Evolutionary conservation across 2,888 invertebrate species (phyloP), one percentile per base, ranked within the genome.

Genomic region (Altica lythri): DNA sequence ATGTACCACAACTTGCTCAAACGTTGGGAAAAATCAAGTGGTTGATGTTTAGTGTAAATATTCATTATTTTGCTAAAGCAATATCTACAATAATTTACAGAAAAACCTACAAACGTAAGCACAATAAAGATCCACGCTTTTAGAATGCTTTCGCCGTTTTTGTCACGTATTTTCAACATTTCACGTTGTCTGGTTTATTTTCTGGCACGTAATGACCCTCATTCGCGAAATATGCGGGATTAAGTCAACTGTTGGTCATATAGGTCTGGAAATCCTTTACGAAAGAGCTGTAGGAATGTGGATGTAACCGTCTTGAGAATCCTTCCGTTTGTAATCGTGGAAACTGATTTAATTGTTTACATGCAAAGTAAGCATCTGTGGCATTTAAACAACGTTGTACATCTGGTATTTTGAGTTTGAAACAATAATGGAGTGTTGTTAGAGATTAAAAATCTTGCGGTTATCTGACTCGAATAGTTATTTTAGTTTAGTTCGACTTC

Each of bases 261-360:
- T 40, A 38, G 25, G 47, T 38, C 47, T 38, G 29, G 48, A 25
- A 45, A 45, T 45, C 45, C 45, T 35, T 45, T 22, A 18, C 34
- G 22, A 12, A 22, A n/a, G 34, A 34, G 35, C 34, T 14, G 25
- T 13, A 45, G 45, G 35, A 48, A 48, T 48, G 38, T 13, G 48
- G 38, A 12, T 30, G 42, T 14, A 16, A 62, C 64, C 62, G 61
- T 68, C 67, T 67, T 66, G 65, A 66, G 65, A 64, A 65, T 63
- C 62, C 66, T 45, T 55, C 50, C 52, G 61, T 68, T 70, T 68
- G 69, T 68, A 72, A 72, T 66, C 68, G 66, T 65, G 61, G 61
- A 62, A 70, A 66, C 68, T 65, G 72, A 72, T 72, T 72, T 71
- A 71, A 72, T 71, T 70, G 71, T 72, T 68, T 63, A 68, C 52